phyloP scores from a whole-genome alignment of 2,888 invertebrate species.

The Drosophila nr. perissopoda region DNA sequence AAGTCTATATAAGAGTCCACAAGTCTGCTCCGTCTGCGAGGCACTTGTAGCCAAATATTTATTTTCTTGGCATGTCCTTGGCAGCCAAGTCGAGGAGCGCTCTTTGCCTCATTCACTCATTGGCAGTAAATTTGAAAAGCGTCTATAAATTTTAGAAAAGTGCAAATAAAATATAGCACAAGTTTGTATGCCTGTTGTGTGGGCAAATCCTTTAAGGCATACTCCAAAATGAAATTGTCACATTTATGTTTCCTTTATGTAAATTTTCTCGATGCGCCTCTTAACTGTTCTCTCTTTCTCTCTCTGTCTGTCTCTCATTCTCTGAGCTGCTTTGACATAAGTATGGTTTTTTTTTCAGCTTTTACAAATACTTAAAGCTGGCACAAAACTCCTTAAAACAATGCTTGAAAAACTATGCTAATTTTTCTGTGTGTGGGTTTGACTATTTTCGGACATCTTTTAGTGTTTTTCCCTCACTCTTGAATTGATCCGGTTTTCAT shows the following conservation, averaged over 20 bases:
- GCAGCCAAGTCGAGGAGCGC: constrained; percentile 14
- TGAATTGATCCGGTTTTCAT: constrained; percentile 6
- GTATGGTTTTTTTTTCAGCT: constrained; percentile 36
- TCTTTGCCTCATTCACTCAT: constrained; percentile 28
- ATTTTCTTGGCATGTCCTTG: constrained; percentile 56
- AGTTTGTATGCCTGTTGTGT: constrained; percentile 51
- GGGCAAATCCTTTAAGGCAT: constrained; percentile 75
- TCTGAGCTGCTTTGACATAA: constrained; percentile 26
- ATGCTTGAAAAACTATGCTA: constrained; percentile 34
- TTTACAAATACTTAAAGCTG: constrained; percentile 21
- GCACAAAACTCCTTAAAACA: constrained; percentile 21
- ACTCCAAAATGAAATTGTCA: constrained; percentile 70
- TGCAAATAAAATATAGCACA: constrained; percentile 77
- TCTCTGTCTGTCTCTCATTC: constrained; percentile 11
- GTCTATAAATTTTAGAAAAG: constrained; percentile 78
- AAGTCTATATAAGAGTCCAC: constrained; percentile 7
- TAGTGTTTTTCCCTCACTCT: constrained; percentile 8
- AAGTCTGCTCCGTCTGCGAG: not conserved
- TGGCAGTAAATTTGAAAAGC: constrained; percentile 74
- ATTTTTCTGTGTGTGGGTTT: constrained; percentile 7
- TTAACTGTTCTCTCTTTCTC: constrained; percentile 22
- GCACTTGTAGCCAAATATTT: constrained; percentile 74
- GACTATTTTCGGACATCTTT: not conserved
- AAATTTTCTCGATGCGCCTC: constrained; percentile 46
- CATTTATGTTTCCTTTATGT: constrained; percentile 78